Conservation (phyloP, 2,797 vertebrate species). For the Oreonectes daqikongensis region DNA sequence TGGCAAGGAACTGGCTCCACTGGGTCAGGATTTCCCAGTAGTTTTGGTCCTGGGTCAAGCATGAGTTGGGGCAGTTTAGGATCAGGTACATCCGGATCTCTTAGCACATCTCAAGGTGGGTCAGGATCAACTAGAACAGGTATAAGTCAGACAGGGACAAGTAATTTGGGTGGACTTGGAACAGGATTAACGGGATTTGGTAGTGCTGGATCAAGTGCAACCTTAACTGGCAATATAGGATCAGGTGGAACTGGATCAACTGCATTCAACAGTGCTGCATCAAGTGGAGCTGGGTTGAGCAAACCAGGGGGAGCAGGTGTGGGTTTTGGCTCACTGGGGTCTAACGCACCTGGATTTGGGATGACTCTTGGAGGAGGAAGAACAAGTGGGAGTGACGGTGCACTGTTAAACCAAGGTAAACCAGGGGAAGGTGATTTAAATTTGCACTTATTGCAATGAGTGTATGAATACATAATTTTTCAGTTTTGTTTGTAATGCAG, state of each 20-base stretch:
- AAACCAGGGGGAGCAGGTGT: slow-evolving; percentile 37
- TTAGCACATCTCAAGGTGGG: slow-evolving; percentile 38
- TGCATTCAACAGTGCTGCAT: slow-evolving; percentile 28
- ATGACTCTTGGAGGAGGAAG: slow-evolving; percentile 46
- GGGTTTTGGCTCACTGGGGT: slow-evolving; percentile 17
- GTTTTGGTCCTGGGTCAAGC: slow-evolving; percentile 20
- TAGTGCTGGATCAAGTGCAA: slow-evolving; percentile 46
- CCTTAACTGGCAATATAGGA: slow-evolving; percentile 4
- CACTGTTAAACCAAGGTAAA: slow-evolving; percentile 51
- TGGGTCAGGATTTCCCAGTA: neutral
- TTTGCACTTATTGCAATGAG: neutral
- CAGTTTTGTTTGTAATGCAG: neutral
- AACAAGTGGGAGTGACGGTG: slow-evolving; percentile 19
- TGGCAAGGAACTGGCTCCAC: slow-evolving; percentile 25
- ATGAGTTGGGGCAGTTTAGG: slow-evolving; percentile 18
- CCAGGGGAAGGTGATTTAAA: neutral
- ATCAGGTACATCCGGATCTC: slow-evolving; percentile 31
- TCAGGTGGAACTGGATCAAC: slow-evolving; percentile 30
- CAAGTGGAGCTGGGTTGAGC: slow-evolving; percentile 28
- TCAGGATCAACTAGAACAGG: slow-evolving; percentile 45
- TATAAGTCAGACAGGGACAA: slow-evolving; percentile 14
- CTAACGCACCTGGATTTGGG: slow-evolving; percentile 50
- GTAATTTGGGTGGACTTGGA: slow-evolving; percentile 22
- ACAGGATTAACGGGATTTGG: slow-evolving; percentile 1
- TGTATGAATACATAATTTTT: neutral